phyloP scores from a whole-genome alignment of 92 coral and sea anemone species.

The Umimayanthus chanpuru region DNA sequence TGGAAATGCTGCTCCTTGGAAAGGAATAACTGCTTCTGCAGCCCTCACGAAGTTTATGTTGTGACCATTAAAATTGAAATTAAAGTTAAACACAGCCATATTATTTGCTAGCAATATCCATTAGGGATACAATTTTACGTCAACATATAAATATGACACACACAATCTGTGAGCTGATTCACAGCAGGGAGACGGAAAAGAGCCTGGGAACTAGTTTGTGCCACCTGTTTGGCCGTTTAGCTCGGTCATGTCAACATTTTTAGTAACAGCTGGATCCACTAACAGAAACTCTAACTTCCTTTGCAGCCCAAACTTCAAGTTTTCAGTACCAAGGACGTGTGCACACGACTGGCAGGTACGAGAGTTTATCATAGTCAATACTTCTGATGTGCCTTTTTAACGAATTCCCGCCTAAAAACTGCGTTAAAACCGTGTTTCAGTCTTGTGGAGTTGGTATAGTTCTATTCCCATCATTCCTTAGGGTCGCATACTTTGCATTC shows the following conservation, averaged over 20 bases:
- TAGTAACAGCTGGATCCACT: neutral
- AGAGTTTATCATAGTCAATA: neutral
- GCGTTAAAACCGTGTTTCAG: neutral
- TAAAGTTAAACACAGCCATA: no score
- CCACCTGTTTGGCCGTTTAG: neutral
- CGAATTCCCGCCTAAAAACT: neutral
- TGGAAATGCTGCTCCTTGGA: no score
- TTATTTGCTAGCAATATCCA: no score
- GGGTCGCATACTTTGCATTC: neutral
- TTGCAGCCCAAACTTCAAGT: slow-evolving; percentile 28
- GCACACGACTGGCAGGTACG: slow-evolving; percentile 43
- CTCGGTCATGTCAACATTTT: neutral
- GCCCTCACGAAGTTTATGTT: no score
- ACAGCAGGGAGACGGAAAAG: no score
- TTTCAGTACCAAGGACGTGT: slow-evolving; percentile 32
- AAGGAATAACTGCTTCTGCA: no score
- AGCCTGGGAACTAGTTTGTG: no score
- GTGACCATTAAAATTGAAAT: no score
- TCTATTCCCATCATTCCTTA: no score
- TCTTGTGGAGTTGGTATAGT: neutral
- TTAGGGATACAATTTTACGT: no score
- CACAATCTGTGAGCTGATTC: no score
- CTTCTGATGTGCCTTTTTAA: neutral
- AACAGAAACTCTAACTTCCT: neutral
- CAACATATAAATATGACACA: no score